Evolutionary conservation across 2,888 invertebrate species (phyloP).

Genomic region (Nesidiocoris tenuis): DNA sequence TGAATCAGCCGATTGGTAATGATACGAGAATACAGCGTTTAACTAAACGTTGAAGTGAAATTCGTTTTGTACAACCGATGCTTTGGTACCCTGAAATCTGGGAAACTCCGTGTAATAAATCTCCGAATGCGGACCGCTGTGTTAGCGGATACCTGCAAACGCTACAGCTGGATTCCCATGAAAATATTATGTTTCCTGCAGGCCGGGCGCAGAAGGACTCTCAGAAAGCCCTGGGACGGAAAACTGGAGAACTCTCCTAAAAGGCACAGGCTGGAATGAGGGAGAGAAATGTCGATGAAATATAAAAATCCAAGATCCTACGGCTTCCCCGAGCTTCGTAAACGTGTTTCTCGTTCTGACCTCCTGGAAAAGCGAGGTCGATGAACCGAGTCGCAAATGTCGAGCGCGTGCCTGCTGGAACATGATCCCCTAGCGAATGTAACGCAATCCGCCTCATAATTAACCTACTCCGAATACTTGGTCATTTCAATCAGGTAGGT

Average conservation of each 20-base stretch:
- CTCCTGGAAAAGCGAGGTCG: background rate
- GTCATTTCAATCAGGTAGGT: no score
- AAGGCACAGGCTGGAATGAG: background rate
- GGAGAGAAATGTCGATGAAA: background rate
- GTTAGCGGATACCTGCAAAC: background rate
- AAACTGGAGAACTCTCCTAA: background rate
- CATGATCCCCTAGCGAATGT: background rate
- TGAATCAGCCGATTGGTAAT: no score
- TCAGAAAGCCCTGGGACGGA: background rate
- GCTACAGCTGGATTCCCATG: background rate
- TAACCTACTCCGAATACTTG: no score
- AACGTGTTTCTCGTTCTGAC: background rate
- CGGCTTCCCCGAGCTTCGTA: background rate
- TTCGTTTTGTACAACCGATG: no score
- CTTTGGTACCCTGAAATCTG: no score
- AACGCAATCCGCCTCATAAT: no score
- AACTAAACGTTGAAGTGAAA: no score
- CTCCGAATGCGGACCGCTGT: background rate
- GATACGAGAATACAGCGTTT: no score
- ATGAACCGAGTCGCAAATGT: background rate
- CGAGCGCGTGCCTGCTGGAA: background rate
- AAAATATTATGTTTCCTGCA: background rate
- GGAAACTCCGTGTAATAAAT: background rate
- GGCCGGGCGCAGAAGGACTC: background rate
- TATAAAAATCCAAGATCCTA: background rate